Conservation (phyloP, 2,797 vertebrate genomes). For the Amniataba percoides region DNA sequence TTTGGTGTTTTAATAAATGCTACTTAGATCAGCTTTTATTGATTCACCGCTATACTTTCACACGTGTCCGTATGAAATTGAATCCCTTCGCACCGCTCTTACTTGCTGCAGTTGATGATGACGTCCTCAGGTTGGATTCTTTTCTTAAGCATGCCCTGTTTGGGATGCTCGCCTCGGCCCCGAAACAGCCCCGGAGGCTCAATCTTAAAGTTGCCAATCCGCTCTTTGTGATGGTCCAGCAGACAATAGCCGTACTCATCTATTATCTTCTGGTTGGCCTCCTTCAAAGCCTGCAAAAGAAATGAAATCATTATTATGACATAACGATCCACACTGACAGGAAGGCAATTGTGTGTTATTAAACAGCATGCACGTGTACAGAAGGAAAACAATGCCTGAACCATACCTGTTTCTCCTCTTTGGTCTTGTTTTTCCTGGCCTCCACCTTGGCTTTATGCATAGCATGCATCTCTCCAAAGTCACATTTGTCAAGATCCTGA, state of each 20-base stretch:
- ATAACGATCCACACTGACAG: neutral
- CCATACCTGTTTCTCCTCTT: conserved; percentile 86
- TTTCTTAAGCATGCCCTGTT: conserved; percentile 86
- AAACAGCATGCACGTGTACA: neutral
- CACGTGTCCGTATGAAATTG: neutral
- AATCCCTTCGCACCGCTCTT: conserved; percentile 19
- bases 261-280: conserved; percentile 80
- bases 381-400: fast-evolving
- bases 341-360: neutral
- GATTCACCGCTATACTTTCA: neutral
- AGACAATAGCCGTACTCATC: conserved; percentile 85
- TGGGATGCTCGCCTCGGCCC: conserved; percentile 83
- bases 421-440: conserved; percentile 81
- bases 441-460: conserved; percentile 86
- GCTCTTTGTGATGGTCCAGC: conserved; percentile 81
- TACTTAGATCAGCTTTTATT: neutral
- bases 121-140: conserved; percentile 83
- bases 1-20: conserved; percentile 7
- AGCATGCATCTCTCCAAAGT: conserved; percentile 83
- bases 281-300: conserved; percentile 74
- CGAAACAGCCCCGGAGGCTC: conserved; percentile 83
- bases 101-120: conserved; percentile 84
- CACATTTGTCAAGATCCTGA: conserved; percentile 83
- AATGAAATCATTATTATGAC: neutral
- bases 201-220: conserved; percentile 84